Evolutionary conservation across 2,113 vertebrate species (phyloP).

Genomic region (Zosterops borbonicus): DNA sequence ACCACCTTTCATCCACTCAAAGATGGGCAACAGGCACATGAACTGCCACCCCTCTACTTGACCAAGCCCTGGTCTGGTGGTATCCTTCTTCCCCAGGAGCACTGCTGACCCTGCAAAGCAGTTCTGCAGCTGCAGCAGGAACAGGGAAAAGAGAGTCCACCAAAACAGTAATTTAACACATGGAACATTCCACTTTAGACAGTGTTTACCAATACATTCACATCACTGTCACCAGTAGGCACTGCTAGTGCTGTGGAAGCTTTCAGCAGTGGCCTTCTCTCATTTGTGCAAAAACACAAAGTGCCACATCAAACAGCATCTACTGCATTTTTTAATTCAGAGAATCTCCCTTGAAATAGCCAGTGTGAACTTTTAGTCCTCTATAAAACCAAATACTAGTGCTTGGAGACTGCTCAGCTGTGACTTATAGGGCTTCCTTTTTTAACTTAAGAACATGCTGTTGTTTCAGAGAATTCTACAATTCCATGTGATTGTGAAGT

Average conservation of each 20-base stretch:
- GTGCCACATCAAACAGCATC: background rate
- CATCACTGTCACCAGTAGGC: background rate
- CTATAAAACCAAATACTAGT: background rate
- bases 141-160: background rate
- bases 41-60: background rate
- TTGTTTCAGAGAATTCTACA: background rate
- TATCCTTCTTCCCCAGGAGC: background rate
- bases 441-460: background rate
- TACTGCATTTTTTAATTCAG: background rate
- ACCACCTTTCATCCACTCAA: background rate
- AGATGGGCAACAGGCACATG: background rate
- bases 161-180: background rate
- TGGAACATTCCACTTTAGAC: background rate
- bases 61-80: background rate
- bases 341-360: background rate
- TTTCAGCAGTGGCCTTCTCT: background rate
- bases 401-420: background rate
- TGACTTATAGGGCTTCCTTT: background rate
- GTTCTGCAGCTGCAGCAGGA: background rate
- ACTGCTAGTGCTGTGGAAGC: background rate
- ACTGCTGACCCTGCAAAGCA: background rate
- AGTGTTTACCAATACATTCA: rapidly evolving
- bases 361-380: background rate
- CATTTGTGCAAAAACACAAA: background rate
- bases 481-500: background rate